These are phyloP conservation scores for Furcula furcula DNA, from an alignment of 2,888 invertebrate species.

Conservation along the genomic window DNA sequence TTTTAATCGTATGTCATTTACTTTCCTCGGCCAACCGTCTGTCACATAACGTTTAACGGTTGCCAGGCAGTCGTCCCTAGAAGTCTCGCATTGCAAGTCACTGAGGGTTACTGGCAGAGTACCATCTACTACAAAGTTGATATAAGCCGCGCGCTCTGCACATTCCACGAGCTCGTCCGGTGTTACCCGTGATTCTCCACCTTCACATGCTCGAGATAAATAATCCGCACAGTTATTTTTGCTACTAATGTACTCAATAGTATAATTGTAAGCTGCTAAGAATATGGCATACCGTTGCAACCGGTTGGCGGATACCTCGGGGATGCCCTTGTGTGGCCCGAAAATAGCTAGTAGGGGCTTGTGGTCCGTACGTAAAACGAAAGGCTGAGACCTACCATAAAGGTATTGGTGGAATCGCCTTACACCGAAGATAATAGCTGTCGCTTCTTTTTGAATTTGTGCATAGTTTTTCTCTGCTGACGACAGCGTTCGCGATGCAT, in stretches of 20 bases:
- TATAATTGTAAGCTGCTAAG: background rate
- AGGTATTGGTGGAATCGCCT: constrained; percentile 5
- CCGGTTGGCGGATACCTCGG: background rate
- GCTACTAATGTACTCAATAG: background rate
- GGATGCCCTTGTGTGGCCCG: background rate
- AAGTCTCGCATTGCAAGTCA: background rate
- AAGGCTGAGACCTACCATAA: background rate
- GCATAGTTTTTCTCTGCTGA: background rate
- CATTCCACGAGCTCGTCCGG: background rate
- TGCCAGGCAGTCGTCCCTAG: background rate
- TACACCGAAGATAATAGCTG: constrained; percentile 19
- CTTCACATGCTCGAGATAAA: background rate
- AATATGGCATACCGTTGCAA: background rate
- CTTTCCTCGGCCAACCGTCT: constrained; percentile 1
- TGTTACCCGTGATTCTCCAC: background rate
- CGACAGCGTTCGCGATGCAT: background rate
- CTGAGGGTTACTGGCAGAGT: constrained; percentile 1
- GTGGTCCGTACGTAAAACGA: background rate
- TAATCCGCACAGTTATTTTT: background rate
- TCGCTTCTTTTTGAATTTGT: constrained; percentile 24
- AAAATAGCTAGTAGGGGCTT: background rate
- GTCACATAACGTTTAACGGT: background rate
- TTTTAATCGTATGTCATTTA: constrained; percentile 1
- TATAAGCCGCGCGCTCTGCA: constrained; percentile 4
- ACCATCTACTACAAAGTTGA: constrained; percentile 3